These are phyloP conservation scores for Pagrus major DNA, from an alignment of 2,113 vertebrate species.

Conservation along the genomic window DNA sequence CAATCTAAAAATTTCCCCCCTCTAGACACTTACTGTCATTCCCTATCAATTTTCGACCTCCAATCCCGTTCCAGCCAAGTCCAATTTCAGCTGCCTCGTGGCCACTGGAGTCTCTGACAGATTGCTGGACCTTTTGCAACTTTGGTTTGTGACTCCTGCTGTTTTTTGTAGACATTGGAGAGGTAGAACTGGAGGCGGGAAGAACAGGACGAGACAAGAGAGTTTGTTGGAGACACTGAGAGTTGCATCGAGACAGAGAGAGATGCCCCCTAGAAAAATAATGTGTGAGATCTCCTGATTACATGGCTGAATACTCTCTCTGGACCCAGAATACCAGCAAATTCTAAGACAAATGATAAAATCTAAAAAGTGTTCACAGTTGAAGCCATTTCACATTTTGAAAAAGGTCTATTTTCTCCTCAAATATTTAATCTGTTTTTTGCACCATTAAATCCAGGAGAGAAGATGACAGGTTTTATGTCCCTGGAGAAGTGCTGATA, in stretches of 20 bases:
- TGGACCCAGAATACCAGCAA: not conserved
- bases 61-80: constrained; percentile 58
- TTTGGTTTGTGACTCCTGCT: constrained; percentile 37
- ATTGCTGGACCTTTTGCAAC: constrained; percentile 59
- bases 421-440: constrained; percentile 2
- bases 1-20: constrained; percentile 66
- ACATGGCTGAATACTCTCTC: too few species aligned
- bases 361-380: not conserved
- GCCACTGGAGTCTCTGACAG: constrained; percentile 65
- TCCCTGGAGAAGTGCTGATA: constrained; percentile 43
- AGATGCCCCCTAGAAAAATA: not conserved
- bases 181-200: not conserved
- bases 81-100: constrained; percentile 75
- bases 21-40: constrained; percentile 71
- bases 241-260: constrained; percentile 1
- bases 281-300: too few species aligned
- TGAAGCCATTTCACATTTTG: not conserved
- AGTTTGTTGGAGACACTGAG: not conserved
- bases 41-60: constrained; percentile 71
- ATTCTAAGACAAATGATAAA: constrained; percentile 4
- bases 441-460: constrained; percentile 23
- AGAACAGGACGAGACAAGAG: not conserved
- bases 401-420: constrained; percentile 1
- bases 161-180: constrained; percentile 29
- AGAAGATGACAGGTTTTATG: constrained; percentile 25